Evolutionary conservation across 35 echinoderm and acorn worm genomes (phyloP), one percentile per base, ranked within the genome.

Genomic region (Ophioderma brevispina): DNA sequence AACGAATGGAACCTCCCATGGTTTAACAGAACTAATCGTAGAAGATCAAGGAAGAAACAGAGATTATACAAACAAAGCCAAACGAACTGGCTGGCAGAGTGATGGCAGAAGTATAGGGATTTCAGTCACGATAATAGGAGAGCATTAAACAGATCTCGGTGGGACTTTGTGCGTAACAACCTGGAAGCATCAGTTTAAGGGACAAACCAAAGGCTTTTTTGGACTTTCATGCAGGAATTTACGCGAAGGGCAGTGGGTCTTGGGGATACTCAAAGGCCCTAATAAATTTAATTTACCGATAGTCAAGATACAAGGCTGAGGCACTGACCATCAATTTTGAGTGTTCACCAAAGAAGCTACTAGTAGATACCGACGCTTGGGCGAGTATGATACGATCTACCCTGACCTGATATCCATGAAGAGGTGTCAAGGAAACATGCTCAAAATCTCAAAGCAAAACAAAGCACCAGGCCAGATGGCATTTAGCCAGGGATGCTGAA

Each of bases 51-150:
- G 1, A 86, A 86, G 59, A 86, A 86, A 86, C 43, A 35, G n/a
- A 70, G 59, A 28, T 36, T 86, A 36, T 86, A 86, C 52, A n/a
- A 86, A 70, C 55, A 86, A 83, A 86, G 84, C 84, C 21, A 86
- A 86, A 31, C 34, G 8, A 36, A 64, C 50, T 75, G 84, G 84
- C 18, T 25, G 35, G 13, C 84, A 63, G 38, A 38, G 34, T 31
- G 50, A 86, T 83, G 81, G 81, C 13, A 49, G 10, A 46, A 33
- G 1, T 83, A 83, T 40, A 83, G 31, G 40, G 40, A 83, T 10
- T 83, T 83, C 81, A 41, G 13, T 14, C 28, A 86, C 6, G 33
- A 32, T 13, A 15, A 21, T 33, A 59, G 84, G 38, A 63, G 55
- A 25, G 35, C 52, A 70, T 33, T 86, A 18, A 86, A 86, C 56